These are phyloP conservation scores for Aricia agestis DNA, from an alignment of 1,140 invertebrate genomes.

Conservation along the genomic window DNA sequence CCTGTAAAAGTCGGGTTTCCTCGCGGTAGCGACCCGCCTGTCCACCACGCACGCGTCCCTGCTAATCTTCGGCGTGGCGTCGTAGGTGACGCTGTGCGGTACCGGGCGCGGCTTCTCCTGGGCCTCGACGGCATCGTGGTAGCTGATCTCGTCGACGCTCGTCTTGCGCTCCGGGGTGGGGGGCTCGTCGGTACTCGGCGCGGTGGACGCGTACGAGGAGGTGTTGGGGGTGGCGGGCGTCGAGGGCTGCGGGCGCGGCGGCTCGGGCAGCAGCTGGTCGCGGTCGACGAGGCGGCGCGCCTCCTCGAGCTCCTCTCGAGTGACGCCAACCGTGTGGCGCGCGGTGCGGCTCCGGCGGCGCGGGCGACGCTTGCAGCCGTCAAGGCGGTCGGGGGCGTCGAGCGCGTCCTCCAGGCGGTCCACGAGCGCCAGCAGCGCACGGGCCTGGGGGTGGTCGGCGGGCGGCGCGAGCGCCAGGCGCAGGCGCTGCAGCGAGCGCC, in stretches of 20 bases:
- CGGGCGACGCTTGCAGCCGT: slow-evolving; percentile 49
- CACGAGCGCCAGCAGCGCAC: slow-evolving; percentile 84
- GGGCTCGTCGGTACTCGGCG: slow-evolving; percentile 34
- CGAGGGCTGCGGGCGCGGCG: slow-evolving; percentile 12
- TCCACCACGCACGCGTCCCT: slow-evolving; percentile 44
- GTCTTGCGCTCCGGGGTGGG: slow-evolving; percentile 49
- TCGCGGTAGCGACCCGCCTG: slow-evolving; percentile 37
- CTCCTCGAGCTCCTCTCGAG: slow-evolving; percentile 84
- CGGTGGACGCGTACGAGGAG: slow-evolving; percentile 32
- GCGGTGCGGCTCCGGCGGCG: slow-evolving; percentile 73
- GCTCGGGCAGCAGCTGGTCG: slow-evolving; percentile 67
- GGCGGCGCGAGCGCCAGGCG: slow-evolving; percentile 82
- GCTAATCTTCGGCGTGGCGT: slow-evolving; percentile 41
- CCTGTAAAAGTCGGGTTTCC: slow-evolving; percentile 55
- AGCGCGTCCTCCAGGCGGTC: slow-evolving; percentile 85
- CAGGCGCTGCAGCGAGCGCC: slow-evolving; percentile 84
- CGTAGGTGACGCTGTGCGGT: slow-evolving; percentile 50
- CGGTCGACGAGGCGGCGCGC: slow-evolving; percentile 85
- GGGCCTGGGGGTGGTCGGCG: slow-evolving; percentile 73
- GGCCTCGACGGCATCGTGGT: slow-evolving; percentile 48
- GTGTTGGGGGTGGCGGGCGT: slow-evolving; percentile 22
- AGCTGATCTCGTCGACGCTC: slow-evolving; percentile 50
- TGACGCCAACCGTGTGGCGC: slow-evolving; percentile 88
- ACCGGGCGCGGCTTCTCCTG: slow-evolving; percentile 48
- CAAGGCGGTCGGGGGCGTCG: slow-evolving; percentile 61